These are phyloP conservation scores for Chelonoidis abingdonii DNA, from an alignment of 2,113 vertebrate species.

Conservation along the genomic window DNA sequence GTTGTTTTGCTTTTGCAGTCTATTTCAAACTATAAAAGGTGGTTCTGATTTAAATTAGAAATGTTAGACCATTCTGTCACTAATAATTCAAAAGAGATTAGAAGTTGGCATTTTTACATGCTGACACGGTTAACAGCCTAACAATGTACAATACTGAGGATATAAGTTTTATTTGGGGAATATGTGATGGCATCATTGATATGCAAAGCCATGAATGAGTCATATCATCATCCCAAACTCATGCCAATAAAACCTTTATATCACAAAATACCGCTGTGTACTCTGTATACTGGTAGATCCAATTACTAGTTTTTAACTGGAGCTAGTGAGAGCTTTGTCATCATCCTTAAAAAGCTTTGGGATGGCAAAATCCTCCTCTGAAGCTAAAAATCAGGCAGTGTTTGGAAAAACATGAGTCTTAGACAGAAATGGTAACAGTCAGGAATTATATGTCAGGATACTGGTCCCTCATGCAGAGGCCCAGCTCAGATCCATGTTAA, in stretches of 20 bases:
- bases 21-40: neutral
- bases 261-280: neutral
- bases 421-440: neutral
- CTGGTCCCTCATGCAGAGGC: neutral
- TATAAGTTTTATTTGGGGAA: neutral
- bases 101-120: neutral
- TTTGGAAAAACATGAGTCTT: neutral
- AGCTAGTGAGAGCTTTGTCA: neutral
- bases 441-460: neutral
- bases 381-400: neutral
- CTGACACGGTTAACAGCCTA: neutral
- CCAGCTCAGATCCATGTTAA: neutral
- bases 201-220: neutral
- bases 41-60: slow-evolving; percentile 10
- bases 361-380: neutral
- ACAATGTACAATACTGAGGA: neutral
- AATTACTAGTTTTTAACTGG: neutral
- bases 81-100: slow-evolving; percentile 14
- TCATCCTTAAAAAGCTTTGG: neutral
- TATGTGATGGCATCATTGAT: neutral
- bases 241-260: neutral
- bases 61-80: neutral
- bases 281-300: neutral
- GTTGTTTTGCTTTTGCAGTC: neutral
- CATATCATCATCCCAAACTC: neutral